Evolutionary conservation across 2,888 invertebrate species (phyloP), one percentile per base, ranked within the genome.

Genomic region (Rhagonycha lutea): DNA sequence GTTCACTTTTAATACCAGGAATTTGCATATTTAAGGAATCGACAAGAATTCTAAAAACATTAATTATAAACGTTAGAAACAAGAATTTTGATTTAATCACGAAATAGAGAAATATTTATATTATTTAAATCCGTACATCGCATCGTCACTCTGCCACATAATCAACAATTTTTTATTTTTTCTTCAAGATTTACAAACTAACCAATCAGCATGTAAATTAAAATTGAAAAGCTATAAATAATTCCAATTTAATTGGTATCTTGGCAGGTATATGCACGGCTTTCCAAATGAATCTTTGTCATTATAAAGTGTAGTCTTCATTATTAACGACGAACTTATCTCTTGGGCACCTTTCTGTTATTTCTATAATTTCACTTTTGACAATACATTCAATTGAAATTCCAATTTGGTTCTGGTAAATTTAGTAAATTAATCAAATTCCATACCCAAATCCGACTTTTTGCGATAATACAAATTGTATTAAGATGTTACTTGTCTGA

Each of bases 191-290:
- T 63, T 72, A 32, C 69, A 74, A 71, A 63, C 71, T 69, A 65
- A 14, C 69, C 69, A 72, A 72, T 75, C 75, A 69, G 68, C 72
- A 75, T 75, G 75, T 71, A 76, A 73, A 76, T 74, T 70, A 76
- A 73, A 67, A 68, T 71, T 69, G 70, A 73, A 67, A 28, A 65
- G 63, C 71, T 68, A 71, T 76, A 73, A 74, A 76, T 73, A 73
- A 76, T 74, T 69, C 73, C 60, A 68, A 76, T 76, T 76, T 76
- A 76, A 76, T 76, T 76, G 76, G 72, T 69, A 72, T 47, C 69
- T 67, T 47, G 65, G 70, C 69, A 72, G 62, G 75, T 63, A 72
- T 71, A 75, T 72, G 72, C 76, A 69, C 61, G 63, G 68, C 61
- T 29, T 69, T 76, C 61, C 73, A 61, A 69, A 72, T 69, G 72